These are phyloP conservation scores for Agrotis ipsilon DNA, from an alignment of 2,888 invertebrate species.

Conservation along the genomic window DNA sequence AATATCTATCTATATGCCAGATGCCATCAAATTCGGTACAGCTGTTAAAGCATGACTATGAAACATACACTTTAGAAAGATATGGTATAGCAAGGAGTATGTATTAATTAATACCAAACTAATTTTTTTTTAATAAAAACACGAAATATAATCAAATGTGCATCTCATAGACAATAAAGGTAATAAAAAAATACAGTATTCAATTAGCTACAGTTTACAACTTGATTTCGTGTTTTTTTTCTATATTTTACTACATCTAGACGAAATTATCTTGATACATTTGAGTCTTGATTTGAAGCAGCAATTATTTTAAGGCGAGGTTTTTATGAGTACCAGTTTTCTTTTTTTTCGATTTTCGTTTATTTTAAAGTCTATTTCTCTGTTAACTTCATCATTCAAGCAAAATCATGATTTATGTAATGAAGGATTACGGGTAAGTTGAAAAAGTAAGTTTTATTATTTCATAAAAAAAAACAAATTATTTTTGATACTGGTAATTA, in stretches of 20 bases:
- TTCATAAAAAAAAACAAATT: neutral
- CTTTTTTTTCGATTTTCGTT: neutral
- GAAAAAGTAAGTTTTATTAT: neutral
- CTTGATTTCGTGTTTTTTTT: slow-evolving; percentile 4
- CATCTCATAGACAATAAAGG: neutral
- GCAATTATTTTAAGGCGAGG: slow-evolving; percentile 16
- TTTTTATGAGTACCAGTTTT: neutral
- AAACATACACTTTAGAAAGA: neutral
- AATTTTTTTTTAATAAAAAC: slow-evolving; percentile 1
- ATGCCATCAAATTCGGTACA: neutral
- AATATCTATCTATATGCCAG: neutral
- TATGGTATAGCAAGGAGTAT: neutral
- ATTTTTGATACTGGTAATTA: too few species aligned
- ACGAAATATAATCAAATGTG: slow-evolving; percentile 22
- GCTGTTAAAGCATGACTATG: neutral
- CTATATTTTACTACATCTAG: neutral
- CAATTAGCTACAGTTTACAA: slow-evolving; percentile 2
- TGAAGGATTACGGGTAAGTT: neutral
- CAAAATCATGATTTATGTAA: neutral
- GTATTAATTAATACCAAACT: slow-evolving; percentile 26
- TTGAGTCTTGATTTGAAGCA: neutral
- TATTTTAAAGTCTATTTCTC: neutral
- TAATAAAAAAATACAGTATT: neutral
- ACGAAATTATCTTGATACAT: neutral
- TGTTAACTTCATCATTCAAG: neutral